Evolutionary conservation across 2,113 vertebrate species (phyloP).

Genomic region (Propithecus coquereli): DNA sequence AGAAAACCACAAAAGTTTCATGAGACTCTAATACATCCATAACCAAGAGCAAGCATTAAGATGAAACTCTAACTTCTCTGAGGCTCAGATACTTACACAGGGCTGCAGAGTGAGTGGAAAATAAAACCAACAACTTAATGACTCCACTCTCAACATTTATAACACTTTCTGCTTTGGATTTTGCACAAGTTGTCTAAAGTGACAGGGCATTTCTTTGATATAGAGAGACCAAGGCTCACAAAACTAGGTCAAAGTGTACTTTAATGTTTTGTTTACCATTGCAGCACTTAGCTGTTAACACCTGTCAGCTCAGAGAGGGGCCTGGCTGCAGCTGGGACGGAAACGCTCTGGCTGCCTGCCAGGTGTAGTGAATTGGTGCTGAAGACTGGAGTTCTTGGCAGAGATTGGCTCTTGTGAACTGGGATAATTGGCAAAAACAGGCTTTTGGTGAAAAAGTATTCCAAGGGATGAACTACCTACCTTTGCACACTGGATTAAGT

Average conservation of each 20-base stretch:
- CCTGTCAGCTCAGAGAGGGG: not conserved
- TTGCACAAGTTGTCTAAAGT: not conserved
- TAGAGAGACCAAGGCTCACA: too few relatives aligned
- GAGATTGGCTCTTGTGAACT: not conserved
- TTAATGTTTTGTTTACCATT: not conserved
- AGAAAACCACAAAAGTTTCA: not conserved
- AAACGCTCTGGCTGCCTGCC: not conserved
- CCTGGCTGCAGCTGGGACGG: not conserved
- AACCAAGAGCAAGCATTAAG: not conserved
- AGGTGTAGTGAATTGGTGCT: too few relatives aligned
- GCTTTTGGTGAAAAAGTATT: not conserved
- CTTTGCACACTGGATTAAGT: not conserved
- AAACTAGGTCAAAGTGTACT: not conserved
- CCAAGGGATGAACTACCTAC: not conserved
- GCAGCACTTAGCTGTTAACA: not conserved
- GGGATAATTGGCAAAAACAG: not conserved
- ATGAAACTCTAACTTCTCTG: not conserved
- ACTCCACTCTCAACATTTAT: not conserved
- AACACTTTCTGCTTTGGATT: not conserved
- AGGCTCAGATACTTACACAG: accelerated
- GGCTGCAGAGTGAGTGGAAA: not conserved
- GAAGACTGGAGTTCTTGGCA: not conserved
- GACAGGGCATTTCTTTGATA: not conserved
- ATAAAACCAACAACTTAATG: not conserved
- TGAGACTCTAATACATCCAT: not conserved